Percentiles rank a stretch among this genome's conserved stretches.
phyloP scores from a whole-genome alignment of 1,140 invertebrate genomes.

The Drusus annulatus region DNA sequence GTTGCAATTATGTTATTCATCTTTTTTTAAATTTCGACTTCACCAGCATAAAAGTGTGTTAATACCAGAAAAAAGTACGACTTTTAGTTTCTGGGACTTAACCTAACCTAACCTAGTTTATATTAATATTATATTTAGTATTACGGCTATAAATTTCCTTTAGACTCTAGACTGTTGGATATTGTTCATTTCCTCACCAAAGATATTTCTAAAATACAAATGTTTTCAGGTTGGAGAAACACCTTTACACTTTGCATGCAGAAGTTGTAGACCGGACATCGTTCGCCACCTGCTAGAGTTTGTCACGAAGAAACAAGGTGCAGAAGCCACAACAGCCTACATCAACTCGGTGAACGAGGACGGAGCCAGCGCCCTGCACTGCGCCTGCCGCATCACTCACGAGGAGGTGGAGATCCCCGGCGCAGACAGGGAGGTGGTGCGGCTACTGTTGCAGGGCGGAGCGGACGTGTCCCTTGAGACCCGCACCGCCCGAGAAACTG shows the following conservation, averaged over 20 bases:
- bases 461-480: slow-evolving; percentile 91
- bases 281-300: slow-evolving; percentile 89
- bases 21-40: no score
- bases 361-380: slow-evolving; percentile 95
- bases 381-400: slow-evolving; percentile 85
- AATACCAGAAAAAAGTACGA: no score
- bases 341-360: slow-evolving; percentile 90
- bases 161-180: no score
- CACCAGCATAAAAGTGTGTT: no score
- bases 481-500: slow-evolving; percentile 90
- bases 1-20: no score
- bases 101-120: no score
- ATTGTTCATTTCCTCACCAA: not conserved
- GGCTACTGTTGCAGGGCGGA: slow-evolving; percentile 89
- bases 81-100: no score
- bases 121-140: no score
- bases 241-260: slow-evolving; percentile 91
- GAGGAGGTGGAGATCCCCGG: slow-evolving; percentile 81
- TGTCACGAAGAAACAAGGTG: slow-evolving; percentile 82
- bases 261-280: slow-evolving; percentile 88
- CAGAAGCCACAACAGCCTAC: slow-evolving; percentile 80
- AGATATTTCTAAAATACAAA: not conserved
- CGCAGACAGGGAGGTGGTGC: slow-evolving; percentile 92
- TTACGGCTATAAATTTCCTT: no score
- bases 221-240: slow-evolving; percentile 91